These are phyloP conservation scores for Chelidonichthys spinosus DNA, from an alignment of 2,797 vertebrate genomes.

Conservation along the genomic window DNA sequence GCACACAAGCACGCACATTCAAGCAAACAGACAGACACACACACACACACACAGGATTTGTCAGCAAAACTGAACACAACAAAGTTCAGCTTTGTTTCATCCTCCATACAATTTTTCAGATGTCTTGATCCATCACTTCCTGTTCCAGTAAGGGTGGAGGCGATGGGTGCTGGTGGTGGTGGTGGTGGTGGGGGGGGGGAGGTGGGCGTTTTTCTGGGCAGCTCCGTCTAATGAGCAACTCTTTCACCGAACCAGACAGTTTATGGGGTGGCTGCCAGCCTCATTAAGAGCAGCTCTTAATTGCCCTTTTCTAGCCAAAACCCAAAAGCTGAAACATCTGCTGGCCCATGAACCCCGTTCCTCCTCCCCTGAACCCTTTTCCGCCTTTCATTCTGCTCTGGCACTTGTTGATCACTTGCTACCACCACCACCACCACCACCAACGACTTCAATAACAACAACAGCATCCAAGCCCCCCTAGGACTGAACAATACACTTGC, in stretches of 20 bases:
- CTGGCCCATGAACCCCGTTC: constrained; percentile 67
- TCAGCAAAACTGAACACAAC: constrained; percentile 44
- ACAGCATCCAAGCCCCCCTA: constrained; percentile 10
- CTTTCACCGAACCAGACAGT: constrained; percentile 84
- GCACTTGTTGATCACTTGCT: constrained; percentile 54
- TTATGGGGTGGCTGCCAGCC: constrained; percentile 84
- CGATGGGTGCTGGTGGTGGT: constrained; percentile 33
- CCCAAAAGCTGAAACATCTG: constrained; percentile 87
- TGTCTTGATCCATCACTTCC: constrained; percentile 76
- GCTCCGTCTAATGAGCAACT: constrained; percentile 83
- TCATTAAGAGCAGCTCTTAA: constrained; percentile 86
- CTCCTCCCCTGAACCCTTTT: constrained; percentile 61
- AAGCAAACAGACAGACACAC: constrained; percentile 28
- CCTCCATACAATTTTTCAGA: constrained; percentile 64
- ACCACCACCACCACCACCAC: background rate
- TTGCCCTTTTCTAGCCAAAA: constrained; percentile 85
- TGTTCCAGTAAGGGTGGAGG: constrained; percentile 59
- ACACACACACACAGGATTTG: constrained; percentile 25
- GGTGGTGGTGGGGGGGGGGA: constrained; percentile 31
- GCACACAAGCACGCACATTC: constrained; percentile 52
- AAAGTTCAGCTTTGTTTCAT: constrained; percentile 54
- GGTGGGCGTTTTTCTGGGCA: constrained; percentile 63
- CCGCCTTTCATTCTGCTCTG: constrained; percentile 47
- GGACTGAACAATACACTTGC: background rate
- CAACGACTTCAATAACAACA: constrained; percentile 14